phyloP scores from a whole-genome alignment of 2,888 invertebrate species.

The Brachynemurus nebulosus region DNA sequence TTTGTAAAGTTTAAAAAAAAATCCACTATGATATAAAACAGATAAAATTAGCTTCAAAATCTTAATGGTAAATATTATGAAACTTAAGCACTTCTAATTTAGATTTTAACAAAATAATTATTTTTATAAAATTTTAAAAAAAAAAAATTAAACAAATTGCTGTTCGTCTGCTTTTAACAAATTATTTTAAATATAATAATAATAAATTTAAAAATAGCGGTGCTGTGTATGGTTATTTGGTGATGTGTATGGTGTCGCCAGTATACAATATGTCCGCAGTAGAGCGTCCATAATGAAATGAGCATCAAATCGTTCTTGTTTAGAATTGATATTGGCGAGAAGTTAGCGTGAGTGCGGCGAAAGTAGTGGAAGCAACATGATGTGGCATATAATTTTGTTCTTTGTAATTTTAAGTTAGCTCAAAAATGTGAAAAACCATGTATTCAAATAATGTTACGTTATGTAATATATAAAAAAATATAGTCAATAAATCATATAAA shows the following conservation, averaged over 20 bases:
- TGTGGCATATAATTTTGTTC: constrained; percentile 35
- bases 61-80: too few species aligned
- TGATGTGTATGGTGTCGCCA: constrained; percentile 13
- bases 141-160: too few species aligned
- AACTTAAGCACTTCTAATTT: too few species aligned
- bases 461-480: constrained; percentile 30
- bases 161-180: too few species aligned
- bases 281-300: constrained; percentile 6
- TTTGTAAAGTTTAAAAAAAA: too few species aligned
- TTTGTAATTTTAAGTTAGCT: constrained; percentile 32
- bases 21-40: too few species aligned
- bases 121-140: too few species aligned
- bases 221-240: not conserved
- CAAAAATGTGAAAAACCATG: constrained; percentile 27
- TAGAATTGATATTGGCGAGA: constrained; percentile 19
- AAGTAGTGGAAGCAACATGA: constrained; percentile 33
- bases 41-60: too few species aligned
- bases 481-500: constrained; percentile 28
- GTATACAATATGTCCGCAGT: too few species aligned
- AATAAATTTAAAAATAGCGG: not conserved
- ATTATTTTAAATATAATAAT: too few species aligned
- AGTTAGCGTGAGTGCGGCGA: constrained; percentile 22
- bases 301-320: constrained; percentile 16
- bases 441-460: constrained; percentile 30
- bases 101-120: too few species aligned